These are phyloP conservation scores for Heterotilapia buettikoferi DNA, from an alignment of 2,113 vertebrate species.

Conservation along the genomic window DNA sequence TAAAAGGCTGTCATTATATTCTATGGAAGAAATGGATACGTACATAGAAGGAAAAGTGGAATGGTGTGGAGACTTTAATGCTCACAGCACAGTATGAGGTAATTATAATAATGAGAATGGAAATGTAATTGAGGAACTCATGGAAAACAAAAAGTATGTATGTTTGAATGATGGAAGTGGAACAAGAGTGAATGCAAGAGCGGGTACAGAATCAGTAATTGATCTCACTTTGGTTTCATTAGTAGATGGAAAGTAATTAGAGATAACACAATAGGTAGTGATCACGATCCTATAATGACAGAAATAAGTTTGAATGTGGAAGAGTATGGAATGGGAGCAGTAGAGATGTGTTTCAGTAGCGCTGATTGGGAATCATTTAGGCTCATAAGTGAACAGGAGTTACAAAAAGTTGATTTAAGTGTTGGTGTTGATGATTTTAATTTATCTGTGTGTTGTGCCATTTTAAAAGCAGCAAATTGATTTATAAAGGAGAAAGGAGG, in stretches of 20 bases:
- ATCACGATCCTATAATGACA: neutral
- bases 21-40: neutral
- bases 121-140: neutral
- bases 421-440: neutral
- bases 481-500: neutral
- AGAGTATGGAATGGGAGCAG: neutral
- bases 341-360: neutral
- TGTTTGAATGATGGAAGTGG: neutral
- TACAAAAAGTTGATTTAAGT: neutral
- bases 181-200: neutral
- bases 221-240: neutral
- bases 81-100: neutral
- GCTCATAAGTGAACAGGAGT: neutral
- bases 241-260: neutral
- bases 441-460: neutral
- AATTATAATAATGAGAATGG: neutral
- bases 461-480: neutral
- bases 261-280: neutral
- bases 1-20: neutral
- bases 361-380: accelerated
- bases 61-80: neutral
- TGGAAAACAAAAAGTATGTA: neutral
- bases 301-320: neutral
- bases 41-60: neutral
- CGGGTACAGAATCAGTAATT: neutral